Evolutionary conservation across 2,888 invertebrate species (phyloP).

Genomic region (Phania funesta): DNA sequence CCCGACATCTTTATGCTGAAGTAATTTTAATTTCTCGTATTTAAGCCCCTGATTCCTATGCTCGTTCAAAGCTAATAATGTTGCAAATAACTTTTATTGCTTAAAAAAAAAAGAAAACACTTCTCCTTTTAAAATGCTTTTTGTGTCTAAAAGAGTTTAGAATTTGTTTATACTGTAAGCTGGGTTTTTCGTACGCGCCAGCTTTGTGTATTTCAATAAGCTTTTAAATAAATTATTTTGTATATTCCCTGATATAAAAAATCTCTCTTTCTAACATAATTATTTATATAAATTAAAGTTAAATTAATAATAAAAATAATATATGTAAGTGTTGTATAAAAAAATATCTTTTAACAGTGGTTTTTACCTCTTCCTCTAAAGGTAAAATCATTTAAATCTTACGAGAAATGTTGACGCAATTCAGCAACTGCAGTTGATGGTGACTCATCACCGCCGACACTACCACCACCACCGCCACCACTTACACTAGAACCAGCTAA

Average conservation of each 20-base stretch:
- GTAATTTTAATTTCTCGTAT: too few species aligned
- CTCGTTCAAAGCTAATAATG: background rate
- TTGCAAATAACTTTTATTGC: background rate
- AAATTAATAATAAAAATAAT: constrained; percentile 32
- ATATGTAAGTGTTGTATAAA: constrained; percentile 21
- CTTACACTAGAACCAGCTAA: constrained; percentile 65
- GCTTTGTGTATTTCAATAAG: constrained; percentile 1
- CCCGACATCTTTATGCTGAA: too few species aligned
- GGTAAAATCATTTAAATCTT: constrained; percentile 64
- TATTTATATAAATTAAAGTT: constrained; percentile 23
- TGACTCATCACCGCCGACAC: constrained; percentile 65
- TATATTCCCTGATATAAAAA: constrained; percentile 67
- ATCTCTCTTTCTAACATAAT: constrained; percentile 57
- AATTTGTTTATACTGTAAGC: background rate
- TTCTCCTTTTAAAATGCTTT: background rate
- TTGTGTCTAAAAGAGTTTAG: constrained; percentile 12
- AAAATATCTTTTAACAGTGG: constrained; percentile 26
- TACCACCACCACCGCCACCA: constrained; percentile 52
- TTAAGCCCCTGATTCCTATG: too few species aligned
- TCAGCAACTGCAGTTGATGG: constrained; percentile 71
- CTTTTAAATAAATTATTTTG: constrained; percentile 62
- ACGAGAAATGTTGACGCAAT: constrained; percentile 78
- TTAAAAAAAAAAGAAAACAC: background rate
- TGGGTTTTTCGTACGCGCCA: background rate
- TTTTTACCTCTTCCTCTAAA: constrained; percentile 26